Base-by-base conservation (phyloP, 2,113 vertebrate genomes). In the Pionites leucogaster region DNA sequence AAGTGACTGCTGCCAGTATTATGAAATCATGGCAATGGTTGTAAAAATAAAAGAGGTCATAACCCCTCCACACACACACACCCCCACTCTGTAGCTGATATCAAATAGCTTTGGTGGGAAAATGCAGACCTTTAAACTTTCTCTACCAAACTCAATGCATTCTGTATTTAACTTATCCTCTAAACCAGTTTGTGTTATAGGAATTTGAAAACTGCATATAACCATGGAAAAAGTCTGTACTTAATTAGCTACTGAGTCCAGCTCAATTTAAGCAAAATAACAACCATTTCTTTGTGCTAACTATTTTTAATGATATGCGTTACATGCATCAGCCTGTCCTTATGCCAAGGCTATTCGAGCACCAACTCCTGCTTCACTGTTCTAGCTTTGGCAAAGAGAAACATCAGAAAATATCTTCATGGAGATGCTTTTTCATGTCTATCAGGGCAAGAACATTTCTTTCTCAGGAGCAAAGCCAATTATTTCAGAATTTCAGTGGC, bases 61-160 rank as follows among this genome's bases (percentile, higher is more conserved):
- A 97, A 98, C 98, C 98, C 92, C 93, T 98, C 96, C 95, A 93
- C 98, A 97, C 98, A 98, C 98, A 98, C 97, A 95, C 97, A 82
- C 98, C 35, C 98, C 97, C 98, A 98, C 98, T 97, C 97, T 94
- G 96, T 97, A 97, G 98, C 97, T 96, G 97, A 98, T 98, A 98
- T 96, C 97, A 98, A 98, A 98, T 98, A 98, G 97, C 96, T 98
- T 97, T 98, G 98, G 98, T 99, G 98, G 98, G 98, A 99, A 99
- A 98, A 98, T 72, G 93, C 97, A 98, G 98, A 98, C 98, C 98
- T 99, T 99, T 99, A 98, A 98, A 98, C 98, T 97, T 95, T 97
- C 96, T 96, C 98, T 93, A 96, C 97, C 97, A 98, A 98, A 96
- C 88, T 98, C 98, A 98, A 97, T 98, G 96, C 96, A 97, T 97